These are phyloP conservation scores for Tortricodes alternella DNA, from an alignment of 2,888 invertebrate species.

Conservation along the genomic window DNA sequence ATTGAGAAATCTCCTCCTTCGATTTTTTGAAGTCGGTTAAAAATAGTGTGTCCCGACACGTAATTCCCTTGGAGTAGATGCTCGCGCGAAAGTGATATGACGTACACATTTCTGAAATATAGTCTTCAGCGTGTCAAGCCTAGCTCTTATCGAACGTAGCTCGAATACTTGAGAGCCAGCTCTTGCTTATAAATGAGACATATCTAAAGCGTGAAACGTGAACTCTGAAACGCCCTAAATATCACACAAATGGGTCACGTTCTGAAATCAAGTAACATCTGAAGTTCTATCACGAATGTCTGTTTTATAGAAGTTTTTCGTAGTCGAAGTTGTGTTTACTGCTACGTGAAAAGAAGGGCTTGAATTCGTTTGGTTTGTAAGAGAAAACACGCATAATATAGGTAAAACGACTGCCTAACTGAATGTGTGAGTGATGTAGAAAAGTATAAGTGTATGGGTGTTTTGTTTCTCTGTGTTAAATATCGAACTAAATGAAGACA, in stretches of 20 bases:
- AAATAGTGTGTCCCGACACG: too few species aligned
- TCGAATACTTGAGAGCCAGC: background rate
- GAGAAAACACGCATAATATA: background rate
- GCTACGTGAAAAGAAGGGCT: background rate
- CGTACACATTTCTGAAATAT: too few species aligned
- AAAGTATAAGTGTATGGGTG: too few species aligned
- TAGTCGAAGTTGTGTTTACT: background rate
- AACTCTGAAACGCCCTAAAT: slow-evolving; percentile 14
- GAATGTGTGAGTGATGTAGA: too few species aligned
- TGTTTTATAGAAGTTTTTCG: slow-evolving; percentile 19
- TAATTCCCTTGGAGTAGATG: too few species aligned
- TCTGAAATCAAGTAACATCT: slow-evolving; percentile 13
- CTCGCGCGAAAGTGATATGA: too few species aligned
- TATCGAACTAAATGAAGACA: too few species aligned
- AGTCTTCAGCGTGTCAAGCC: too few species aligned
- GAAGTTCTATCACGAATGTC: slow-evolving; percentile 23
- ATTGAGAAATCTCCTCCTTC: too few species aligned
- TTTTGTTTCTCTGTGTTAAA: too few species aligned
- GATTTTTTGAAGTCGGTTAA: too few species aligned
- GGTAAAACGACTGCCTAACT: too few species aligned
- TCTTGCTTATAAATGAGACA: slow-evolving; percentile 18
- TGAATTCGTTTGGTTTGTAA: background rate
- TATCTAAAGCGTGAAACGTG: slow-evolving; percentile 15
- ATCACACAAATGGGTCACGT: slow-evolving; percentile 11
- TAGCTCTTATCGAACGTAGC: background rate